Percentiles rank a stretch among this genome's conserved stretches.
phyloP scores from a whole-genome alignment of 2,113 vertebrate genomes.

The Vanacampus margaritifer region DNA sequence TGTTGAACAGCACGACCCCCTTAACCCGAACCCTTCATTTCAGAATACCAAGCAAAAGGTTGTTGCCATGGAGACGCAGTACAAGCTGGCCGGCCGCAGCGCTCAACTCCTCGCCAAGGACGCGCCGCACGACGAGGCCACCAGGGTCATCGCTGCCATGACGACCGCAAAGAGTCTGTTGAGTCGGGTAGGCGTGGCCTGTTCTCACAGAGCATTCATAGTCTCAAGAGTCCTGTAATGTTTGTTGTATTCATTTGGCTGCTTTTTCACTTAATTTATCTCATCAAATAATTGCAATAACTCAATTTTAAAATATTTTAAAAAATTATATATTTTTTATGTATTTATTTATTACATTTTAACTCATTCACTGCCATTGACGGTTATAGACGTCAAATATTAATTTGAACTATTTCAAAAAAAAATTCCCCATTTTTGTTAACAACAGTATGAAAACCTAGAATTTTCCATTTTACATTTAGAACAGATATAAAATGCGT shows the following conservation, averaged over 20 bases:
- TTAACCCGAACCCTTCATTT: conserved; percentile 19
- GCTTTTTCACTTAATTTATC: neutral
- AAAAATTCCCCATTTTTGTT: too few species aligned
- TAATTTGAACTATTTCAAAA: too few species aligned
- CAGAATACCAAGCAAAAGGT: conserved; percentile 88
- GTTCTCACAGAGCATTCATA: neutral
- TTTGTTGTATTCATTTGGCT: neutral
- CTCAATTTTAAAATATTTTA: too few species aligned
- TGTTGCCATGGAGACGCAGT: conserved; percentile 85
- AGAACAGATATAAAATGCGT: too few species aligned
- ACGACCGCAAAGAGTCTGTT: conserved; percentile 83
- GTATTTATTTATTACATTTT: too few species aligned
- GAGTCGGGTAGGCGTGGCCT: conserved; percentile 74
- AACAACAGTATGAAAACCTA: too few species aligned
- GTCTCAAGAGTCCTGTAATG: neutral
- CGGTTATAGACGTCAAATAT: too few species aligned
- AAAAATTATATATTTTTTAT: too few species aligned
- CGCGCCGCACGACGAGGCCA: conserved; percentile 77
- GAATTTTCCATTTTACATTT: too few species aligned
- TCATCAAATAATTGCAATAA: neutral
- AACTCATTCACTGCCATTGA: too few species aligned
- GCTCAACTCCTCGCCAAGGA: conserved; percentile 85
- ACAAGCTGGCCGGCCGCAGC: conserved; percentile 80
- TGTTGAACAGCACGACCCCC: conserved; percentile 8
- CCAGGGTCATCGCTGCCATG: conserved; percentile 78